phyloP scores from a whole-genome alignment of 1,140 invertebrate genomes.

The Odontomachus brunneus region DNA sequence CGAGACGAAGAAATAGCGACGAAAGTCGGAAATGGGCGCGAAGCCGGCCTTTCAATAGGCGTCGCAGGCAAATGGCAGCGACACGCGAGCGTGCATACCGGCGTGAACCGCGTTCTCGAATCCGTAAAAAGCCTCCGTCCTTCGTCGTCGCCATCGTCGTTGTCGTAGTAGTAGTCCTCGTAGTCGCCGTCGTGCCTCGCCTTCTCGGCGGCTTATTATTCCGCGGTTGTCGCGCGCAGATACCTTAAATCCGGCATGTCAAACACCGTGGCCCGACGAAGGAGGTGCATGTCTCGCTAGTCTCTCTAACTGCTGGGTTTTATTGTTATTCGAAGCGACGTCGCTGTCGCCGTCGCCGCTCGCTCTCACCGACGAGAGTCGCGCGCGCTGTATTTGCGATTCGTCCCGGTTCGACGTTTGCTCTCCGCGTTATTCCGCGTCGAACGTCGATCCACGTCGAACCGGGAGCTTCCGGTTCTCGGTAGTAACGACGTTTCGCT shows the following conservation, averaged over 20 bases:
- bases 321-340: constrained; percentile 48
- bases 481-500: constrained; percentile 5
- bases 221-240: constrained; percentile 63
- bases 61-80: constrained; percentile 47
- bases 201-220: constrained; percentile 65
- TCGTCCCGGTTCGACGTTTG: constrained; percentile 33
- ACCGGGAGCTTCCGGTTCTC: background rate
- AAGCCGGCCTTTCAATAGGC: constrained; percentile 57
- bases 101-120: constrained; percentile 52
- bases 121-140: constrained; percentile 53
- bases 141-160: constrained; percentile 45
- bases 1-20: constrained; percentile 42
- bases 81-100: constrained; percentile 46
- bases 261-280: constrained; percentile 60
- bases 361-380: background rate
- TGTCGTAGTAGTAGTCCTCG: no score
- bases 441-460: constrained; percentile 8
- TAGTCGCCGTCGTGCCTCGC: constrained; percentile 48
- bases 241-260: constrained; percentile 74
- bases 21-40: constrained; percentile 60
- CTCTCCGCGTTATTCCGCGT: constrained; percentile 14
- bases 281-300: constrained; percentile 16
- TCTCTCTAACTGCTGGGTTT: constrained; percentile 39
- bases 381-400: constrained; percentile 12
- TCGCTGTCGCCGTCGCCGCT: background rate